These are phyloP conservation scores for Scophthalmus maximus DNA, from an alignment of 2,113 vertebrate genomes.

Conservation along the genomic window DNA sequence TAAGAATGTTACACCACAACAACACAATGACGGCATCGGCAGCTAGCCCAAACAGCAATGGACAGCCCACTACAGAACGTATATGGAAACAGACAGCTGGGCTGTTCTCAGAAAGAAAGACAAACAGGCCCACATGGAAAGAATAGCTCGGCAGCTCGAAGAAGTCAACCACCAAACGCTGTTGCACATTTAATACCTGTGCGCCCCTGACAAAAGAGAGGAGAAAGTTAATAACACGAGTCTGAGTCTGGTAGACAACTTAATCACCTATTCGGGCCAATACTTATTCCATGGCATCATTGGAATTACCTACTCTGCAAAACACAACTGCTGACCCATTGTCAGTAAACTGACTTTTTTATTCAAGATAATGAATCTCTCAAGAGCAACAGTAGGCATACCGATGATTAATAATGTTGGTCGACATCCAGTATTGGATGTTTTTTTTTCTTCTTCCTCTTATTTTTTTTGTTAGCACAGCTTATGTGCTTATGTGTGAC, in stretches of 20 bases:
- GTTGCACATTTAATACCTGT: too few species aligned
- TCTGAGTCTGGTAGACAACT: neutral
- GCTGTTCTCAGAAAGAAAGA: neutral
- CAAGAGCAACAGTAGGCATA: conserved; percentile 52
- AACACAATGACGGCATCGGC: too few species aligned
- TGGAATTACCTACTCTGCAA: neutral
- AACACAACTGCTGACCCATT: too few species aligned
- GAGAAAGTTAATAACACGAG: neutral
- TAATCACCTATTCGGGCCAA: neutral
- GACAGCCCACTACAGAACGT: neutral
- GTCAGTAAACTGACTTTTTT: too few species aligned
- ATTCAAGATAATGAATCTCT: conserved; percentile 67
- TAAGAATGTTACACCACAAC: too few species aligned
- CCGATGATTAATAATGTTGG: conserved; percentile 70
- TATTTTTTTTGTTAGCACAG: conserved; percentile 6
- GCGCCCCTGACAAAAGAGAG: neutral
- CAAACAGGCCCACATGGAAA: neutral
- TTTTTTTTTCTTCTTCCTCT: neutral
- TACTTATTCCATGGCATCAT: neutral
- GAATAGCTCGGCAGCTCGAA: too few species aligned
- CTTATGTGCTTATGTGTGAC: conserved; percentile 34
- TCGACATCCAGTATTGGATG: conserved; percentile 44
- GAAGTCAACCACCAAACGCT: too few species aligned
- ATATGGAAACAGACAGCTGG: neutral
- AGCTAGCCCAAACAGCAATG: neutral